Base-by-base conservation (phyloP, 1,140 invertebrate species). In the Nasonia giraulti region DNA sequence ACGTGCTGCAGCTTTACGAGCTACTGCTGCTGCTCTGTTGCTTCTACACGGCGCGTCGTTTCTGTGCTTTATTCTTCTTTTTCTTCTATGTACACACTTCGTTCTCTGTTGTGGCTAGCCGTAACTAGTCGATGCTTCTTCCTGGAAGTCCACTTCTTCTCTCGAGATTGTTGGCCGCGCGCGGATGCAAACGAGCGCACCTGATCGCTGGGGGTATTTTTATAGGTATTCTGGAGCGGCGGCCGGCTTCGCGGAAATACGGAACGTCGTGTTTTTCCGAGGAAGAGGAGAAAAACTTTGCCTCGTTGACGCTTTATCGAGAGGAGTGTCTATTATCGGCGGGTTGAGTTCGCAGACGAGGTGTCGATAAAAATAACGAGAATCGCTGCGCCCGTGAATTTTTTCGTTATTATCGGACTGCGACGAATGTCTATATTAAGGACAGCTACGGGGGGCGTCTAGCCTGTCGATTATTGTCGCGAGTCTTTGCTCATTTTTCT, bases 1-100 rank as follows among this genome's bases (percentile, higher is more conserved):
- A 84, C 75, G 74, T 77, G 62, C 27, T 50, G 55, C 55, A 40
- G 75, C 33, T 76, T 76, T 77, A 78, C 75, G 82, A 78, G 66
- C 82, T 40, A 50, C 82, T 47, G 27, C 27, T 23, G 10, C 27
- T 20, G n/a, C n/a, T n/a, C n/a, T n/a, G n/a, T 17, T 83, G 76
- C 75, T 83, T 44, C 20, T 75, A 40, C 14, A 20, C 14, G 0
- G 37, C 3, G 37, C 31, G 73, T 20, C 73, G 10, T 76, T 12
- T 40, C 7, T 20, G n/a, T 47, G 20, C 40, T 66, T 55, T 62
- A 2, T 47, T 71, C 47, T 33, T 33, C 27, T 33, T 23, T 27
- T n/a, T 27, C 2, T 27, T 27, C 27, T 27, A 27, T 27, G 27
- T 20, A 37, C 5, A 37, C 33, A 37, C 33, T 50, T 37, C 10